Evolutionary conservation across 2,797 vertebrate genomes (phyloP).

Genomic region (Galago senegalensis): DNA sequence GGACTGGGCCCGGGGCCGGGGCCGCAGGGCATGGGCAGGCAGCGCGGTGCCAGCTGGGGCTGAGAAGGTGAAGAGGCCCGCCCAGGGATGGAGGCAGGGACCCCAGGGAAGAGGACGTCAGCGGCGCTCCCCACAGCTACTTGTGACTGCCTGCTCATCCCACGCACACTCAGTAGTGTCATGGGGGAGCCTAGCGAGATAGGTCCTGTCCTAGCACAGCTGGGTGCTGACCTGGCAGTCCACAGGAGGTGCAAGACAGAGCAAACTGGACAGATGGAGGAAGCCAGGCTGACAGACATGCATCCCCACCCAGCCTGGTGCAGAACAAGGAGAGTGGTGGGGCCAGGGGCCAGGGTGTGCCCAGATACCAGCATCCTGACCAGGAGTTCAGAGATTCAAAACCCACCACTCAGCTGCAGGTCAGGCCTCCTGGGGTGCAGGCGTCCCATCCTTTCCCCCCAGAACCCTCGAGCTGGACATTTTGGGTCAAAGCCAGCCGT

Average conservation of each 20-base stretch:
- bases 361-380: slow-evolving; percentile 31
- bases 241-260: slow-evolving; percentile 84
- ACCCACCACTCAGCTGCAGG: slow-evolving; percentile 31
- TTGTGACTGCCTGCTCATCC: slow-evolving; percentile 58
- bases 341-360: not conserved
- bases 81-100: slow-evolving; percentile 78
- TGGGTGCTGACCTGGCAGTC: slow-evolving; percentile 60
- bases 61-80: slow-evolving; percentile 73
- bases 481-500: slow-evolving; percentile 65
- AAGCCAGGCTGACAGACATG: slow-evolving; percentile 73
- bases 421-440: slow-evolving; percentile 71
- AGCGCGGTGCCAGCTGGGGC: not conserved
- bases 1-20: slow-evolving; percentile 81
- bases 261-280: slow-evolving; percentile 80
- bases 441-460: slow-evolving; percentile 59
- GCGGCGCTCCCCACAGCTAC: not conserved
- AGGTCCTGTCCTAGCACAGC: slow-evolving; percentile 59
- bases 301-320: slow-evolving; percentile 11
- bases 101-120: slow-evolving; percentile 51
- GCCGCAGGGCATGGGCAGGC: slow-evolving; percentile 80
- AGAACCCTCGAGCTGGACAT: slow-evolving; percentile 67
- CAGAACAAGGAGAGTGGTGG: slow-evolving; percentile 66
- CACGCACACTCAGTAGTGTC: slow-evolving; percentile 60
- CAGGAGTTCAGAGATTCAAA: slow-evolving; percentile 60
- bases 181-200: slow-evolving; percentile 74